Percentiles rank a stretch among this genome's conserved stretches.
phyloP scores from a whole-genome alignment of 2,888 invertebrate species.

The Troglohyphantes excavatus region DNA sequence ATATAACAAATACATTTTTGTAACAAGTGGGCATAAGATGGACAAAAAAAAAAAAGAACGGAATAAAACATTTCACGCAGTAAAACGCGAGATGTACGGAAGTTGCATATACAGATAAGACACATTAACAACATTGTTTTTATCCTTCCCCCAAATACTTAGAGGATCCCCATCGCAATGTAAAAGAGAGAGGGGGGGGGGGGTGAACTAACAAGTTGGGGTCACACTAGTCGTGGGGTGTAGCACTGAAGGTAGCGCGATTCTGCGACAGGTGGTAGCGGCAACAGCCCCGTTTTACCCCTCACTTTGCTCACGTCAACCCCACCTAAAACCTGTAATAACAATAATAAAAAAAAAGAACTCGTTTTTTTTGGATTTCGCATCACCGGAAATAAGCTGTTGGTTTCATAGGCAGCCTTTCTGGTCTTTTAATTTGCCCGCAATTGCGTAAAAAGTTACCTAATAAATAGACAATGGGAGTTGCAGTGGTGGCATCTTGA shows the following conservation, averaged over 20 bases:
- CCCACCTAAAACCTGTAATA: neutral
- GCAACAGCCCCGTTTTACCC: slow-evolving; percentile 34
- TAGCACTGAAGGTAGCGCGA: slow-evolving; percentile 24
- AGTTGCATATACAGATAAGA: too few species aligned
- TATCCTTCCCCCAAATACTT: neutral
- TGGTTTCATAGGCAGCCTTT: slow-evolving; percentile 21
- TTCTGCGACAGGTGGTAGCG: slow-evolving; percentile 57
- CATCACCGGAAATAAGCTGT: slow-evolving; percentile 39
- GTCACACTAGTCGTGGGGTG: slow-evolving; percentile 35
- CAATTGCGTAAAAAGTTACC: neutral
- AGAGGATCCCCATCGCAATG: neutral
- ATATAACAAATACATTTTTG: too few species aligned
- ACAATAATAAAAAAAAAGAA: neutral
- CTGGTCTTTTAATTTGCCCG: slow-evolving; percentile 10
- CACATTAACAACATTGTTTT: too few species aligned
- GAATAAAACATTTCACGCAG: too few species aligned
- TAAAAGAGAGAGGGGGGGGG: neutral
- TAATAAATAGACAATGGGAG: slow-evolving; percentile 41
- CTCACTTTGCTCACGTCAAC: too few species aligned
- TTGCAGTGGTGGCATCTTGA: slow-evolving; percentile 11
- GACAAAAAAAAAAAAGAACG: too few species aligned
- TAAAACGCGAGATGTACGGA: too few species aligned
- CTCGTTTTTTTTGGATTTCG: neutral
- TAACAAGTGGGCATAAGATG: too few species aligned
- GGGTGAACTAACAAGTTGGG: slow-evolving; percentile 40